A percentile compares a stretch with the other conserved stretches of the same genome.
Conservation (phyloP, 2,797 vertebrate species). For the Delichon dasypus region DNA sequence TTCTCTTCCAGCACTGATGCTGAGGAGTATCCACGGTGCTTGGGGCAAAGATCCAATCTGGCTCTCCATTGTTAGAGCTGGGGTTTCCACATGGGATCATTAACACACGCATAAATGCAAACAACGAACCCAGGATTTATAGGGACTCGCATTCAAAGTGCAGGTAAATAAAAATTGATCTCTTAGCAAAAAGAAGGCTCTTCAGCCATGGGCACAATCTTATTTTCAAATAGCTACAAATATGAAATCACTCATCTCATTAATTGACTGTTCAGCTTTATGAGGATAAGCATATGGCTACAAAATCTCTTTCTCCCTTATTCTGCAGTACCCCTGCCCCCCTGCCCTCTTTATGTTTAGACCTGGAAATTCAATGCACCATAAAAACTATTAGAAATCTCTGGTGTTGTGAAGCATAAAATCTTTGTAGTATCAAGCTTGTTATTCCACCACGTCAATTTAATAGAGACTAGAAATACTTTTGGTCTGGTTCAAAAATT, state of each 20-base stretch:
- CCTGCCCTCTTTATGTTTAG: background rate
- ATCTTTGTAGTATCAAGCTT: background rate
- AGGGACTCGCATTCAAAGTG: background rate
- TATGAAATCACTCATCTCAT: slow-evolving; percentile 32
- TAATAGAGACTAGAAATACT: slow-evolving; percentile 1
- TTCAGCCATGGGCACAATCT: background rate
- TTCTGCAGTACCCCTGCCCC: background rate
- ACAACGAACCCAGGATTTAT: background rate
- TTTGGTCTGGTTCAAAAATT: background rate
- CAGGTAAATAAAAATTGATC: background rate
- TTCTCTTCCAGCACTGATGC: background rate
- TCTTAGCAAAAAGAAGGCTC: background rate
- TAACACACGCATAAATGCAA: background rate
- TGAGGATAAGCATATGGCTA: slow-evolving; percentile 36
- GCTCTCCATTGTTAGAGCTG: background rate
- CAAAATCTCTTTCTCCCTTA: background rate
- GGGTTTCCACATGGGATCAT: background rate
- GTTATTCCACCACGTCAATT: background rate
- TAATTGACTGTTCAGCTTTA: slow-evolving; percentile 32
- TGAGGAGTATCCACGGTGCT: background rate
- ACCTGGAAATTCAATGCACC: slow-evolving; percentile 51
- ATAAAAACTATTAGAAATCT: slow-evolving; percentile 24
- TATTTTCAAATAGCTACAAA: slow-evolving; percentile 8
- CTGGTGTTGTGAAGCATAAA: slow-evolving; percentile 5
- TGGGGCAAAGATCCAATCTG: slow-evolving; percentile 42